Evolutionary conservation across 2,113 vertebrate genomes (phyloP).

Genomic region (Gallinago paraguaiae): DNA sequence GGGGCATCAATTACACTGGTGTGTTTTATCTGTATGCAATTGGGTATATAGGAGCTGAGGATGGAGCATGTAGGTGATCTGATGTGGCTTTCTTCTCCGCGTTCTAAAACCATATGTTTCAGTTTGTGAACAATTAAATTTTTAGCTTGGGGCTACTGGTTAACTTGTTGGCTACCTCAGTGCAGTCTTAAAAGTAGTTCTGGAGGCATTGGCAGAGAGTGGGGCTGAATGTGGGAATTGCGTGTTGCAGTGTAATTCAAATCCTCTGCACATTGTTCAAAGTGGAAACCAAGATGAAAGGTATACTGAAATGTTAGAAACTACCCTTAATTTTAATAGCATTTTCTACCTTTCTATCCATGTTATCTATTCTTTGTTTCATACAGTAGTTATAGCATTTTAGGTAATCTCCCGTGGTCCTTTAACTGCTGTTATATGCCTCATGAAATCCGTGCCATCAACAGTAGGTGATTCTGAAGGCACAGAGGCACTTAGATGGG

Average conservation of each 20-base stretch:
- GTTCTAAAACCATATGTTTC: not conserved
- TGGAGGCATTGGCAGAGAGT: not conserved
- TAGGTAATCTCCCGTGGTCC: not conserved
- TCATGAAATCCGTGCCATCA: not conserved
- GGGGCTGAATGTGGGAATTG: not conserved
- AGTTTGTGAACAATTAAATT: not conserved
- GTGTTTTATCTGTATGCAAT: not conserved
- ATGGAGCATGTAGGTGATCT: not conserved
- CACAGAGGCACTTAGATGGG: not conserved
- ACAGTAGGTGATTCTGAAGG: not conserved
- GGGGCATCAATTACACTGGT: not conserved
- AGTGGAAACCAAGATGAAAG: not conserved
- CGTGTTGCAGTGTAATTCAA: not conserved
- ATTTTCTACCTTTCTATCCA: not conserved
- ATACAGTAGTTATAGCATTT: not conserved
- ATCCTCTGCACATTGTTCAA: not conserved
- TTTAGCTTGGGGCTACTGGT: not conserved
- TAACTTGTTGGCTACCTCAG: not conserved
- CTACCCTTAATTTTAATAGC: not conserved
- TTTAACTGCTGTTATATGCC: not conserved
- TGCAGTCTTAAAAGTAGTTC: not conserved
- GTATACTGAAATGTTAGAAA: not conserved
- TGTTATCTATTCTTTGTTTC: not conserved
- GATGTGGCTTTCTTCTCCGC: not conserved
- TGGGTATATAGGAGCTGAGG: not conserved